Conservation (phyloP, 1,140 invertebrate genomes). For the Polypedilum vanderplanki region DNA sequence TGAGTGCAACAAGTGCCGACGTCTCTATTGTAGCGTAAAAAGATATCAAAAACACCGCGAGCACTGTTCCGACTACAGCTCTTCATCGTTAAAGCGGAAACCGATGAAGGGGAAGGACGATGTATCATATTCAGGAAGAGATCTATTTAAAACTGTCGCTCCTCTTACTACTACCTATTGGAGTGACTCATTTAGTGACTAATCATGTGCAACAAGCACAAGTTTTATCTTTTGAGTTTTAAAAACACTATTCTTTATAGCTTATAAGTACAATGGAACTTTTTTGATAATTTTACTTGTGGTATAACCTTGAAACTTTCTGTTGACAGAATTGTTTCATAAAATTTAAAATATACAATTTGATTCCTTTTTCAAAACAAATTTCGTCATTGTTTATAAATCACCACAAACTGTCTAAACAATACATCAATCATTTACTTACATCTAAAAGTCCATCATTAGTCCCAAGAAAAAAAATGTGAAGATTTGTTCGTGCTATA, state of each 20-base stretch:
- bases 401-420: too few species aligned
- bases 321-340: too few species aligned
- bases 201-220: conserved; percentile 30
- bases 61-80: conserved; percentile 31
- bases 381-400: too few species aligned
- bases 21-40: conserved; percentile 36
- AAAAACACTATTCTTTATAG: not conserved
- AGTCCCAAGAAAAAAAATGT: too few species aligned
- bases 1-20: conserved; percentile 41
- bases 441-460: too few species aligned
- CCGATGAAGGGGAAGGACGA: conserved; percentile 31
- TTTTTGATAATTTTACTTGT: too few species aligned
- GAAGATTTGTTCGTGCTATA: not conserved
- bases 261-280: not conserved
- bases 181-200: conserved; percentile 46
- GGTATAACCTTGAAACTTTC: too few species aligned
- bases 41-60: conserved; percentile 37
- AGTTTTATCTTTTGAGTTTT: not conserved
- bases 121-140: conserved; percentile 34
- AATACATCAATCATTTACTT: too few species aligned
- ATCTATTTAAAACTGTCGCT: conserved; percentile 45
- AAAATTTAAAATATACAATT: too few species aligned
- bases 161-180: conserved; percentile 45
- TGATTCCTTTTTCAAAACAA: too few species aligned
- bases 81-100: conserved; percentile 13